Evolutionary conservation across 2,113 vertebrate species (phyloP), one percentile per base, ranked within the genome.

Genomic region (Indicator indicator): DNA sequence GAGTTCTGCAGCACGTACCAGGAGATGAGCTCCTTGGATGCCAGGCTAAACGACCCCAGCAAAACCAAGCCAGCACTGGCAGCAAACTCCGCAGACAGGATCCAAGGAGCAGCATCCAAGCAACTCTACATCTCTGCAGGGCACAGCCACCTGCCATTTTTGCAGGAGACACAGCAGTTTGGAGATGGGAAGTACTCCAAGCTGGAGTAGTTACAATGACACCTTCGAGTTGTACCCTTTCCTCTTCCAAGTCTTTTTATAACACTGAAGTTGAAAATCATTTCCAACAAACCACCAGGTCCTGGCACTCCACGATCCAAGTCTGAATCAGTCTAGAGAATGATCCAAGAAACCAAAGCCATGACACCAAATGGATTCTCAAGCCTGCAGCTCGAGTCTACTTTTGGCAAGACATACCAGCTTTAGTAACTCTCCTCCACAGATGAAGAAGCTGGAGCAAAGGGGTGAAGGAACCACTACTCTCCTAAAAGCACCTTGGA

Each of bases 231-330:
- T 44, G 63, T 12, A 80, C 52, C 90, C 89, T 83, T 69, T 85
- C 78, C 88, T 88, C 55, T 36, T 93, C 89, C 93, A 94, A 95
- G 80, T 78, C 90, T 94, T 94, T 96, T 95, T 94, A 89, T 94
- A 97, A 62, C 55, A 13, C 89, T 32, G 63, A 89, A 8, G 81
- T 48, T 81, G 21, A 42, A 15, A 32, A 9, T 72, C 86, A 23
- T 63, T 70, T 40, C 91, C n/a, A 84, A 58, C 19, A 73, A 54
- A 55, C 42, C 73, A 40, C 62, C 54, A 16, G 80, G 71, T 46
- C 78, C 73, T 82, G 88, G 72, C 23, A 11, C 70, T 42, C 19
- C 59, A 3, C 10, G 58, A 80, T 19, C 60, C 60, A 2, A 54
- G 56, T 38, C 70, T 75, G 86, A 20, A 76, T 21, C 75, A 16